Base-by-base conservation (phyloP, 1,140 invertebrate species). In the Lordiphosa mommai region DNA sequence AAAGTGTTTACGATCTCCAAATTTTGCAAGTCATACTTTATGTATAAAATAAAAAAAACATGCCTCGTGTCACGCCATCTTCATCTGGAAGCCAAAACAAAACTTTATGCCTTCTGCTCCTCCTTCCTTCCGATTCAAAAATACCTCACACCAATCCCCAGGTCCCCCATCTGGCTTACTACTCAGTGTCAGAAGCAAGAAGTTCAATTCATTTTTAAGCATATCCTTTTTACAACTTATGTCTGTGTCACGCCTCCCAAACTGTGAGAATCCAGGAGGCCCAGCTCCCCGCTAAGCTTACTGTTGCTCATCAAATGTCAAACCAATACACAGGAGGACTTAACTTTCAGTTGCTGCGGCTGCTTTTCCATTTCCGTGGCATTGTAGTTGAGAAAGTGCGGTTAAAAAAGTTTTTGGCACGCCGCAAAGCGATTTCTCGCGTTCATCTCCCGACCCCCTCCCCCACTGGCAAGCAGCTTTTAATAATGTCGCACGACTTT, bases 231-330 rank as follows among this genome's bases (percentile, higher is more conserved):
- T 68, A 65, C 61, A 82, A 67, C 48, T 61, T 66, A 53, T 52
- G 50, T 64, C 46, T 44, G 23, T 27, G 6, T 27, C 23, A 7
- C 23, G 23, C 23, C 23, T 27, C 36, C 13, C 9, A 2, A 14
- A 36, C 47, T 7, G 23, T 7, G 23, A 27, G 4, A 27, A 27
- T 27, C 17, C 40, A 23, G 37, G 17, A n/a, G 17, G n/a, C 38
- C 12, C 4, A 9, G 3, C 10, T 14, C n/a, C 10, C 13, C 13
- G 27, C 47, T 43, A 46, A 49, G 51, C 60, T 69, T 44, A 69
- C 55, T 82, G 70, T 74, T 71, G 72, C 76, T 84, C 77, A 84
- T 82, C 76, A 84, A 84, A 82, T 82, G 77, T 82, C 71, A 82
- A 84, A 68, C 72, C 77, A 84, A 82, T 82, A 82, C 76, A 84